Evolutionary conservation across 2,888 invertebrate species (phyloP), one percentile per base, ranked within the genome.

Genomic region (Caenorhabditis sp.): DNA sequence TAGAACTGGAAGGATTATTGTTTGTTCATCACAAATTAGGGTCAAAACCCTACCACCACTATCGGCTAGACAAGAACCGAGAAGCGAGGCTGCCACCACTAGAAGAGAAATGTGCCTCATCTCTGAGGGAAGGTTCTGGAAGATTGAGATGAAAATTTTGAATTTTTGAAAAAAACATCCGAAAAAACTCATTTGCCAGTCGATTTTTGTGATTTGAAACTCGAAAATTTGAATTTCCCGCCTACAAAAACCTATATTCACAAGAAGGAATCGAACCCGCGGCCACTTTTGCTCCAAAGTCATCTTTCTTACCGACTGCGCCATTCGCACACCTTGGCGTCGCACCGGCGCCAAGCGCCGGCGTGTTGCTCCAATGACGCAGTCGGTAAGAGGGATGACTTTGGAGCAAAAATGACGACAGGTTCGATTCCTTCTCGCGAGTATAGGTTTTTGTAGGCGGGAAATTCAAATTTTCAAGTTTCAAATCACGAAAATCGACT

Each of bases 1-100:
- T 24, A 91, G 82, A 16, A 85, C 90, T 91, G 81, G 19, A 90
- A 86, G n/a, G 22, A 28, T 56, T 19, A n/a, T n/a, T n/a, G n/a
- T n/a, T n/a, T 16, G 56, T 8, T 10, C 44, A 14, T 44, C 7
- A 24, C 54, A 26, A 54, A 54, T 54, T 54, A 54, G 14, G 54
- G 54, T 54, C 54, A 49, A 1, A 72, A n/a, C 35, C 35, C 19
- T 68, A 79, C 80, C 80, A 38, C 73, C 49, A 8, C 44, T 73
- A 38, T 80, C 80, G 8, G 80, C 72, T 5, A 49, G 31, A 28
- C 64, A 64, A 35, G 38, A 66, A 12, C n/a, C 41, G 14, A 73
- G 14, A 26, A 54, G 35, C n/a, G 31, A 35, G n/a, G 38, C 31
- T 38, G 54, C 49, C 28, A 72, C 47, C 19, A 47, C n/a, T 6